phyloP scores from a whole-genome alignment of 92 coral and sea anemone species.

The Paragorgia papillata region DNA sequence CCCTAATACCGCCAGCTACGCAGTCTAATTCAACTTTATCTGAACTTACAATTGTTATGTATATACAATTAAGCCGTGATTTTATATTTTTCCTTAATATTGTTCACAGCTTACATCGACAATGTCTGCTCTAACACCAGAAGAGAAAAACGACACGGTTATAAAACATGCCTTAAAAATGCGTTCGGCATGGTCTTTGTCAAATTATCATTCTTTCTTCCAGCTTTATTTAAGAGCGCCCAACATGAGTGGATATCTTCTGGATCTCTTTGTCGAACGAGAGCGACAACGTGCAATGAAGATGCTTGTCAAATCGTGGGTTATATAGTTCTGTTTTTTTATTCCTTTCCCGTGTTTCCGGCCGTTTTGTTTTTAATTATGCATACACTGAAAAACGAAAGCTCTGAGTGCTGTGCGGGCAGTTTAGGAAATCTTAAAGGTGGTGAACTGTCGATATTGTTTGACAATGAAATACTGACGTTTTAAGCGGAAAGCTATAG shows the following conservation, averaged over 20 bases:
- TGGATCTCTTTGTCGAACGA: constrained; percentile 95
- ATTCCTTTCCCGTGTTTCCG: constrained; percentile 23
- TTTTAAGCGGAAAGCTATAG: too few species aligned
- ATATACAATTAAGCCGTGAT: too few species aligned
- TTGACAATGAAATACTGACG: too few species aligned
- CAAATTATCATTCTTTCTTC: constrained; percentile 99
- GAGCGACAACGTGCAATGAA: constrained; percentile 89
- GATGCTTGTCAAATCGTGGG: constrained; percentile 99
- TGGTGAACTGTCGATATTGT: too few species aligned
- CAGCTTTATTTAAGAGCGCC: constrained; percentile 97
- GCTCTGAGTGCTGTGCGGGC: too few species aligned
- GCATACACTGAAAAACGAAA: too few species aligned
- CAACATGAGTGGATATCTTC: constrained; percentile 97
- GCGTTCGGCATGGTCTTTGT: constrained; percentile 98
- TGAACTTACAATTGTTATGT: too few species aligned
- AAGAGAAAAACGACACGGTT: constrained; percentile 79
- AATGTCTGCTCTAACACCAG: constrained; percentile 72
- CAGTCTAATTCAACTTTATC: too few species aligned
- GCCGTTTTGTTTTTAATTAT: constrained; percentile 26
- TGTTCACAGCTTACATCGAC: constrained; percentile 71
- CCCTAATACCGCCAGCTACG: too few species aligned
- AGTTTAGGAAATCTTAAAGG: too few species aligned
- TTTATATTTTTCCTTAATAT: constrained; percentile 23
- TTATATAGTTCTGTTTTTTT: constrained; percentile 54
- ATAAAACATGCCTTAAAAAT: constrained; percentile 85